Conservation (phyloP, 2,888 invertebrate genomes). For the Dinocampus coccinellae region DNA sequence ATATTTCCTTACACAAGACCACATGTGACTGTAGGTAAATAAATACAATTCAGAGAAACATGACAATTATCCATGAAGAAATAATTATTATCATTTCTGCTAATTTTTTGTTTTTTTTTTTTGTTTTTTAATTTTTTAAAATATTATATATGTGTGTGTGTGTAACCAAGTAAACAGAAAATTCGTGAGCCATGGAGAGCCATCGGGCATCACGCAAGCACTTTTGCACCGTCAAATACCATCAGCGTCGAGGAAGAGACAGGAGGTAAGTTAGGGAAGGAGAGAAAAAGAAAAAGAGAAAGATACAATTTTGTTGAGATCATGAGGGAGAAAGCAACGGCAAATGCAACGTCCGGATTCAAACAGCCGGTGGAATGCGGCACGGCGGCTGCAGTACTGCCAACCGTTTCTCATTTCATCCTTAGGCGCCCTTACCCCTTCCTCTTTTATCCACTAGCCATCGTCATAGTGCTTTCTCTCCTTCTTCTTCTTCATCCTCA, state of each 20-base stretch:
- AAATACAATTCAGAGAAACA: neutral
- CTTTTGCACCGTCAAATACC: constrained; percentile 30
- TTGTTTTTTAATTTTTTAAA: neutral
- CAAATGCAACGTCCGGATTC: constrained; percentile 40
- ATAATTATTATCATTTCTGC: too few species aligned
- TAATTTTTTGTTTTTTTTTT: too few species aligned
- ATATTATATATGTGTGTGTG: neutral
- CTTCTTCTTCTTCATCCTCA: neutral
- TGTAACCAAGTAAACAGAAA: constrained; percentile 29
- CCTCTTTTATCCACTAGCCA: neutral
- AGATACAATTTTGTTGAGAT: neutral
- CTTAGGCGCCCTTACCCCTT: constrained; percentile 35
- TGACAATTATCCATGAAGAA: constrained; percentile 12
- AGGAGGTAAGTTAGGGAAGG: neutral
- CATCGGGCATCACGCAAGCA: constrained; percentile 33
- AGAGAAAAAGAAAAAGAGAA: constrained; percentile 9
- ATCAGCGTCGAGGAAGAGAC: neutral
- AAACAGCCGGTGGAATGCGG: constrained; percentile 44
- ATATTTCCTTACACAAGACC: too few species aligned
- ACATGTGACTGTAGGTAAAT: neutral
- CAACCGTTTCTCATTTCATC: constrained; percentile 36
- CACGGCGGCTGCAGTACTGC: constrained; percentile 36
- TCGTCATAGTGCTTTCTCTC: neutral
- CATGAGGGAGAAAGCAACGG: constrained; percentile 1
- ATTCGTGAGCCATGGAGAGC: constrained; percentile 32